Base-by-base conservation (phyloP, 2,113 vertebrate genomes). In the Fregetta grallaria region DNA sequence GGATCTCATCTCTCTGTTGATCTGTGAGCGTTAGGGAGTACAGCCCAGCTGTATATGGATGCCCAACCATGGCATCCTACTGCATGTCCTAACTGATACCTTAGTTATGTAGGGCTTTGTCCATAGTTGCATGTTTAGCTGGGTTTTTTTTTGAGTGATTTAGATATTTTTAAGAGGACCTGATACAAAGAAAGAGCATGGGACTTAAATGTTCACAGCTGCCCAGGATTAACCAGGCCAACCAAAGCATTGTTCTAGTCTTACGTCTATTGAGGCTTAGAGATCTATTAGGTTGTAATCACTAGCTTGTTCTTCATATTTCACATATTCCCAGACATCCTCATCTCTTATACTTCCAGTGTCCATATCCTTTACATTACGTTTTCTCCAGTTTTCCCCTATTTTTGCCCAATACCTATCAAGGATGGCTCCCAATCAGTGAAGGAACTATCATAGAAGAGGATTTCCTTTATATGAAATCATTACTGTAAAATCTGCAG, bases 291-390 rank as follows among this genome's bases (percentile, higher is more conserved):
- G 12, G 2, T 52, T 45, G 5, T 26, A 38, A 27, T 15, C 16
- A 13, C 18, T 26, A 9, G 1, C 15, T 72, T n/a, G 1, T 15
- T 25, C 10, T 72, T 74, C 19, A 2, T 16, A 7, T 36, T 49
- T 45, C 59, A 22, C 7, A 2, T 7, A 50, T 45, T 76, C 16
- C 42, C 44, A 49, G 21, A 15, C 9, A 68, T 13, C 19, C 21
- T 62, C 9, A 34, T 16, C 9, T 70, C 78, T 52, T 71, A 5
- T 2, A 17, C 2, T 38, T 58, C 38, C 30, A 25, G 3, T 12
- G 3, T 34, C 8, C 7, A 7, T 1, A 3, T 5, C 1, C 6
- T 84, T 68, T 8, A 29, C 3, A 23, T 62, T 3, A 10, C 2
- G 19, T 61, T 79, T 68, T 40, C 25, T 50, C 21, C 36, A 22